These are phyloP conservation scores for Philopedon plagiatum DNA, from an alignment of 2,888 invertebrate species.

Conservation along the genomic window DNA sequence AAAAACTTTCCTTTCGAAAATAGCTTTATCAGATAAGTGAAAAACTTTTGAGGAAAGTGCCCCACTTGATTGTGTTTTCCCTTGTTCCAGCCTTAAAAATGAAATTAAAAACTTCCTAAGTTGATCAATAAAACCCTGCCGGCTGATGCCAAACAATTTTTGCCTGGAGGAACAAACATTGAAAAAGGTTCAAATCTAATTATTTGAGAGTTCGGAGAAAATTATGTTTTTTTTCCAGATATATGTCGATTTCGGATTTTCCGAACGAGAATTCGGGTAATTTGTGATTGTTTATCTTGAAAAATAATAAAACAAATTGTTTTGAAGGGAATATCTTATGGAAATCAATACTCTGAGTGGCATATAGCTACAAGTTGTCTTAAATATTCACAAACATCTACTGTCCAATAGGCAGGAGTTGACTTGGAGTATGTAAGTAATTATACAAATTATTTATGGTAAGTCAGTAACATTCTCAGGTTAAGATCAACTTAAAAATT, in stretches of 20 bases:
- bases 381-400: no score
- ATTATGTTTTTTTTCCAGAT: neutral
- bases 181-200: slow-evolving; percentile 24
- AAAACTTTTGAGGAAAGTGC: slow-evolving; percentile 53
- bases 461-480: no score
- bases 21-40: slow-evolving; percentile 57
- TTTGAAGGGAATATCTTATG: no score
- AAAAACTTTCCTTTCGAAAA: slow-evolving; percentile 20
- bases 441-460: no score
- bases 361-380: no score
- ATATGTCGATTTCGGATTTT: neutral
- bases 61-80: slow-evolving; percentile 44
- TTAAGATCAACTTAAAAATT: no score
- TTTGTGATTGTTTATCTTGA: neutral
- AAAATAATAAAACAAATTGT: no score
- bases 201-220: neutral
- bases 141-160: slow-evolving; percentile 25
- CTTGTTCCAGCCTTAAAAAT: slow-evolving; percentile 38
- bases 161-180: slow-evolving; percentile 25
- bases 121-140: slow-evolving; percentile 34
- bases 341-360: no score
- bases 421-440: no score
- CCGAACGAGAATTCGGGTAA: neutral
- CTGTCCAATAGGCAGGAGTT: no score
- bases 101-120: slow-evolving; percentile 47